Percentiles rank a stretch among this genome's conserved stretches.
Conservation (phyloP, 1,140 invertebrate species). For the Druon quercuslanigerum region DNA sequence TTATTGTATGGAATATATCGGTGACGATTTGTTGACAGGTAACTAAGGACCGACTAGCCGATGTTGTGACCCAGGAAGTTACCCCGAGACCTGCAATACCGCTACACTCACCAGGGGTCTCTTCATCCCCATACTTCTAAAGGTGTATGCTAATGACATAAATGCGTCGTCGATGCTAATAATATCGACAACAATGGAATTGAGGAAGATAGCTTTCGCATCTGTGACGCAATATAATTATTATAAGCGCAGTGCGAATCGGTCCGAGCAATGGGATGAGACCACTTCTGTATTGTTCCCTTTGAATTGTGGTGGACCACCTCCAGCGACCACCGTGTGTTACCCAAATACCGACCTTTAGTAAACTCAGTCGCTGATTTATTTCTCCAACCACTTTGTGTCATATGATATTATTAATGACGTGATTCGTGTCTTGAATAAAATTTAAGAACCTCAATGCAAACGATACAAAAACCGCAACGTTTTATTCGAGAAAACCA, state of each 20-base stretch:
- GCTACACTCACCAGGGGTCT: not conserved
- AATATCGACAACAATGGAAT: slow-evolving; percentile 20
- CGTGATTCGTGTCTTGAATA: slow-evolving; percentile 14
- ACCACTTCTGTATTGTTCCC: slow-evolving; percentile 16
- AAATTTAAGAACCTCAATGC: slow-evolving; percentile 1
- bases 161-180: slow-evolving; percentile 13
- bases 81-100: slow-evolving; percentile 20
- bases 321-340: slow-evolving; percentile 11
- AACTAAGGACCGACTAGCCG: slow-evolving; percentile 22
- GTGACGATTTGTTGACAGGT: slow-evolving; percentile 23
- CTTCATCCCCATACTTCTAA: not conserved
- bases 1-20: slow-evolving; percentile 8
- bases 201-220: slow-evolving; percentile 25
- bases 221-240: slow-evolving; percentile 25
- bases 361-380: slow-evolving; percentile 20
- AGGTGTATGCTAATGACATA: slow-evolving; percentile 22
- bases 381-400: slow-evolving; percentile 25
- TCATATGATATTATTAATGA: slow-evolving; percentile 22
- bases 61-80: slow-evolving; percentile 10
- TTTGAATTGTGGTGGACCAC: slow-evolving; percentile 27
- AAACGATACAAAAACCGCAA: slow-evolving; percentile 21
- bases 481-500: slow-evolving; percentile 22
- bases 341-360: not conserved
- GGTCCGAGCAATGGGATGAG: slow-evolving; percentile 19
- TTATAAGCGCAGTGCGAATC: not conserved